Conservation (phyloP, 2,113 vertebrate genomes). For the Vombatus ursinus region DNA sequence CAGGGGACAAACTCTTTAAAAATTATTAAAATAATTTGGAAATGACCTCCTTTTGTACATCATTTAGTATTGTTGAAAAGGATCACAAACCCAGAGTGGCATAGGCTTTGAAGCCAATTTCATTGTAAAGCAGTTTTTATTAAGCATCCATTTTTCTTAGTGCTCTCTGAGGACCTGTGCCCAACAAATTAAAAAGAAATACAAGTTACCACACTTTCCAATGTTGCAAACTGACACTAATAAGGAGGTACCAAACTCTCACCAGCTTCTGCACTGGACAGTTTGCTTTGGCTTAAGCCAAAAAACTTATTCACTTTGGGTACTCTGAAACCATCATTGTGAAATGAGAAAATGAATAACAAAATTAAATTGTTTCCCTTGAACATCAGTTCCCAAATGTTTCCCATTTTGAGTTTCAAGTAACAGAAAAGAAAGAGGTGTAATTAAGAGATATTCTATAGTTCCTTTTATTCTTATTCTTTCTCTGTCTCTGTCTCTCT, state of each 20-base stretch:
- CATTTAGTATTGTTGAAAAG: conserved; percentile 13
- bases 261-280: conserved; percentile 27
- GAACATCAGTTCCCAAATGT: not conserved
- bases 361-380: not conserved
- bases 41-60: not conserved
- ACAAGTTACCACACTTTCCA: conserved; percentile 49
- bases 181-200: not conserved
- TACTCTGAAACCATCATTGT: not conserved
- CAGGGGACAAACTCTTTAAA: conserved; percentile 16
- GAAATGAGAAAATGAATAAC: not conserved
- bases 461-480: not conserved
- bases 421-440: not conserved
- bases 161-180: not conserved
- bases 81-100: not conserved
- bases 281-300: conserved; percentile 17
- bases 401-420: not conserved
- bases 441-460: not conserved
- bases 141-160: not conserved
- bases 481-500: not conserved
- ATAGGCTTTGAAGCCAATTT: not conserved
- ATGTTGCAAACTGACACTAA: conserved; percentile 43
- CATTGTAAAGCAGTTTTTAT: conserved; percentile 2
- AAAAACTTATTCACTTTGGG: not conserved
- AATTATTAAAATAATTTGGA: conserved; percentile 15
- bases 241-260: conserved; percentile 12